Conservation (phyloP, 2,888 invertebrate genomes). For the Theretra japonica region DNA sequence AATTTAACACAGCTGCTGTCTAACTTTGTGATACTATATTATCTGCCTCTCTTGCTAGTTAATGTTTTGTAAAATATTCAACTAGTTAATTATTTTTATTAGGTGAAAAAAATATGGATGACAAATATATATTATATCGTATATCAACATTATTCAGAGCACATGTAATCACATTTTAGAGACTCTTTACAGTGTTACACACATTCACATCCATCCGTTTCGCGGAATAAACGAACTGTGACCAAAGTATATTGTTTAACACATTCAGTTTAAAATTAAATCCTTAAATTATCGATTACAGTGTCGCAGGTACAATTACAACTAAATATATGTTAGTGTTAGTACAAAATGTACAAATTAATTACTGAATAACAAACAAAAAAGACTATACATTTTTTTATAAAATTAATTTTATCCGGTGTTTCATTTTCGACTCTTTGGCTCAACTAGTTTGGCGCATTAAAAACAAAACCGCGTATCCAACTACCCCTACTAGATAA, state of each 20-base stretch:
- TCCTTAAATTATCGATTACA: slow-evolving; percentile 26
- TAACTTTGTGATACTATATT: background rate
- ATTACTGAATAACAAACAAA: slow-evolving; percentile 26
- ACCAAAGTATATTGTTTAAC: slow-evolving; percentile 21
- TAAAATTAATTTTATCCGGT: slow-evolving; percentile 22
- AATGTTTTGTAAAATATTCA: background rate
- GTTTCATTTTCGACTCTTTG: slow-evolving; percentile 23
- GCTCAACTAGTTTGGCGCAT: slow-evolving; percentile 10
- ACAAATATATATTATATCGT: slow-evolving; percentile 5
- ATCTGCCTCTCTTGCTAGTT: background rate
- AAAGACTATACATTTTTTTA: slow-evolving; percentile 20
- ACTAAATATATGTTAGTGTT: slow-evolving; percentile 37
- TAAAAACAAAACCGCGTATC: background rate
- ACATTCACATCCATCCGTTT: background rate
- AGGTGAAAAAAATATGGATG: background rate
- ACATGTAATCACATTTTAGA: slow-evolving; percentile 20
- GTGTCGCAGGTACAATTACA: slow-evolving; percentile 38
- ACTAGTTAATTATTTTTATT: background rate
- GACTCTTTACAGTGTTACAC: slow-evolving; percentile 17
- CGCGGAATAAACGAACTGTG: slow-evolving; percentile 9
- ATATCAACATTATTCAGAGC: background rate
- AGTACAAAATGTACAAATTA: slow-evolving; percentile 35
- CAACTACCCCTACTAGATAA: background rate
- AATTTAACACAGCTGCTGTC: slow-evolving; percentile 7
- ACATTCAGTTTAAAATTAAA: slow-evolving; percentile 14